Evolutionary conservation across 2,797 vertebrate species (phyloP), one percentile per base, ranked within the genome.

Genomic region (Eulemur rubriventer): DNA sequence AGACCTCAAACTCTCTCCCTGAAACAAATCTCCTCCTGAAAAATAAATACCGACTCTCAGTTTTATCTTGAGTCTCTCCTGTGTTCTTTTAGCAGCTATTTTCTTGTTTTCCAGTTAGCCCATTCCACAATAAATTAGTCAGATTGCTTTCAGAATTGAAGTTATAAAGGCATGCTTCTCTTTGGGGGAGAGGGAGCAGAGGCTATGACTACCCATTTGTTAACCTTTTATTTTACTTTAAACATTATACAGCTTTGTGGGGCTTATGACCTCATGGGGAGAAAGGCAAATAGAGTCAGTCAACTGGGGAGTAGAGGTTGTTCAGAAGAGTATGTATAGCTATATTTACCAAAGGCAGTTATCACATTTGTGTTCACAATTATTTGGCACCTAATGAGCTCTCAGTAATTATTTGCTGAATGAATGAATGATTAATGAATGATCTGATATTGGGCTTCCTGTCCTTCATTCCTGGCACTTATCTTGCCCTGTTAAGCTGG

Each of bases 141-240:
- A 92, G 14, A 4, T 24, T 81, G 63, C 52, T 89, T 97, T 89
- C 14, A 92, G 20, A 92, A 67, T 55, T 89, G 48, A 95, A 82
- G 69, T 94, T 85, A 55, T 17, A 92, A 24, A 79, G 63, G 26
- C 48, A 61, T 13, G 41, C 70, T 94, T 78, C 91, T 81, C 24
- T 92, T 91, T 43, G 28, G 7, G 61, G 18, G 41, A 33, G 5
- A 72, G 43, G 38, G 48, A 89, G 11, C 14, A 33, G 17, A 78
- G 65, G 35, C 48, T 79, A 6, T 70, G 78, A 30, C 52, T 75
- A 52, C 22, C 6, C 26, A 59, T 55, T 83, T 59, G 26, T 91
- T 87, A 88, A 65, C 43, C 14, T 65, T 93, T 20, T 33, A 76
- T 89, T 76, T 95, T 63, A 30, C 79, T 83, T 91, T 87, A 76